phyloP scores from a whole-genome alignment of 2,797 vertebrate genomes.

The Eulemur mongoz region DNA sequence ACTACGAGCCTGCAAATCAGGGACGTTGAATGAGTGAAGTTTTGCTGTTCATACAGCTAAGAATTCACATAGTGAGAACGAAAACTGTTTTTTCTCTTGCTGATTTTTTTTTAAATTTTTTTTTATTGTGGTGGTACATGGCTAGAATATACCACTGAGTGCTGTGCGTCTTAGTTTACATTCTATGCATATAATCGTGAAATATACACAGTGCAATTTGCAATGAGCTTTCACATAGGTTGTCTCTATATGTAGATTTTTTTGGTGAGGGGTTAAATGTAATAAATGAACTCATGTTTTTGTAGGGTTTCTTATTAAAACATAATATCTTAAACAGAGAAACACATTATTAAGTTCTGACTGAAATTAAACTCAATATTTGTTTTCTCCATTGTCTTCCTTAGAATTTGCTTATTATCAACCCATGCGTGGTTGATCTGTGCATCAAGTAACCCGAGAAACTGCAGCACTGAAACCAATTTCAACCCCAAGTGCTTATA shows the following conservation, averaged over 20 bases:
- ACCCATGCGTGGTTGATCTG: background rate
- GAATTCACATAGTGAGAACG: background rate
- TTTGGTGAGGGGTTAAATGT: background rate
- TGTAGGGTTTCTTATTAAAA: conserved; percentile 19
- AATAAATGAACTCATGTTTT: background rate
- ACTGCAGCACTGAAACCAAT: background rate
- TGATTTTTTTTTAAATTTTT: background rate
- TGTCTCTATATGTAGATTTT: background rate
- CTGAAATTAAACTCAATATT: conserved; percentile 18
- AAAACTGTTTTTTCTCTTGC: background rate
- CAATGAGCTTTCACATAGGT: background rate
- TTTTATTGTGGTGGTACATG: background rate
- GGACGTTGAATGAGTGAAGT: background rate
- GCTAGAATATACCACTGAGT: background rate
- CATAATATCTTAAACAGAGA: background rate
- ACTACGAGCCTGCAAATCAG: background rate
- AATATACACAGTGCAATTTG: background rate
- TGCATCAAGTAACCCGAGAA: background rate
- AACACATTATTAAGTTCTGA: background rate
- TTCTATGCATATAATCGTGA: background rate
- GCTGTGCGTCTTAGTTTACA: background rate
- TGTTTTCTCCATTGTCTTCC: background rate
- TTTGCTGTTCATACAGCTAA: background rate
- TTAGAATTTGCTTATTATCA: conserved; percentile 9
- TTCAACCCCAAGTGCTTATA: background rate